These are phyloP conservation scores for Bujurquina vittata DNA, from an alignment of 2,113 vertebrate genomes.

Conservation along the genomic window DNA sequence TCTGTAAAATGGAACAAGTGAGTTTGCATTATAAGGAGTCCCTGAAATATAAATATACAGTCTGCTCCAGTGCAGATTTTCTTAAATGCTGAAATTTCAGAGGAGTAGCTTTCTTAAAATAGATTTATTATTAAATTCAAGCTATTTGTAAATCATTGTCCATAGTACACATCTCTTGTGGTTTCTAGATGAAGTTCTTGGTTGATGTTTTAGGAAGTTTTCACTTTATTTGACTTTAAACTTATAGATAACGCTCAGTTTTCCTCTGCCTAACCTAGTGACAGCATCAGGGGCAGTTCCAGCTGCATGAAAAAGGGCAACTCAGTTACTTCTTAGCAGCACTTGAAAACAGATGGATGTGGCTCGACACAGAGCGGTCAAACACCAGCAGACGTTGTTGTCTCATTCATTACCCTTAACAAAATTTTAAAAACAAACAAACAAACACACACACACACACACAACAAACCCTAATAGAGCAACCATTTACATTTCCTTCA, in stretches of 20 bases:
- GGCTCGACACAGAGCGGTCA: neutral
- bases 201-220: neutral
- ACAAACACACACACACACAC: too few relatives aligned
- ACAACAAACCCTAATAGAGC: neutral
- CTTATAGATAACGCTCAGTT: neutral
- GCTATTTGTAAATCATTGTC: neutral
- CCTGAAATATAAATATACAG: neutral
- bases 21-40: neutral
- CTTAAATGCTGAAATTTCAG: neutral
- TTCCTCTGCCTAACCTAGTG: neutral
- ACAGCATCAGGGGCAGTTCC: neutral
- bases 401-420: neutral
- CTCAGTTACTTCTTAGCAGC: neutral
- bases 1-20: constrained; percentile 14
- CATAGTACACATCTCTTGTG: neutral
- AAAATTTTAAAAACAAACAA: neutral
- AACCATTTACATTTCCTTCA: neutral
- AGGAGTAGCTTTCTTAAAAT: neutral
- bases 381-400: neutral
- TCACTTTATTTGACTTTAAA: neutral
- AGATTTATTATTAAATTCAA: neutral
- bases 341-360: neutral
- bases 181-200: neutral
- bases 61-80: neutral
- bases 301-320: neutral